Percentiles rank a stretch among this genome's conserved stretches.
Evolutionary conservation across 2,888 invertebrate species (phyloP).

Genomic region (Vanessa cardui): DNA sequence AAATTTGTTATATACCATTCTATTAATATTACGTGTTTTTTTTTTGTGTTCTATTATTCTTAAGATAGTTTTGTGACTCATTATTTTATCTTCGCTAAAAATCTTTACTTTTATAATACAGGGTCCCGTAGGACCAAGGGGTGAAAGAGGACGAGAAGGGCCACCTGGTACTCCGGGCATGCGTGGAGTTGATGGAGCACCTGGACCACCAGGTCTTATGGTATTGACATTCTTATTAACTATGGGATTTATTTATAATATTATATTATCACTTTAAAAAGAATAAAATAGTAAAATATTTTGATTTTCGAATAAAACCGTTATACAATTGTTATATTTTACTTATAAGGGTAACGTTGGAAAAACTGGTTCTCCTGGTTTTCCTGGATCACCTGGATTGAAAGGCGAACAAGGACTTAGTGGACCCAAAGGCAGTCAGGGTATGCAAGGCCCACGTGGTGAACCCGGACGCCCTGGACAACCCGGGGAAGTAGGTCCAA

Average conservation of each 20-base stretch:
- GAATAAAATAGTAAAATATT: too few relatives aligned
- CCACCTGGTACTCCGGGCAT: constrained; percentile 89
- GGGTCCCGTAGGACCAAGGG: constrained; percentile 91
- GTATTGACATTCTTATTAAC: constrained; percentile 59
- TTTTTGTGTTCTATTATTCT: too few relatives aligned
- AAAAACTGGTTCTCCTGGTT: constrained; percentile 92
- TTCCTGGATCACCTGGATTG: constrained; percentile 90
- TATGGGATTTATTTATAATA: not conserved
- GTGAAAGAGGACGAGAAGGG: constrained; percentile 93
- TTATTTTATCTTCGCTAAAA: too few relatives aligned
- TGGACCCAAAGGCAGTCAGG: constrained; percentile 92
- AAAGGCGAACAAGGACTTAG: constrained; percentile 90
- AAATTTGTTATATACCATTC: too few relatives aligned
- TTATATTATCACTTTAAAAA: too few relatives aligned
- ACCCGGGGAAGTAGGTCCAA: constrained; percentile 88
- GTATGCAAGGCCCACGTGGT: constrained; percentile 90
- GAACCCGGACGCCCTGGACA: constrained; percentile 91
- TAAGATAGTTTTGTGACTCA: too few relatives aligned
- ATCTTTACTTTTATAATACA: constrained; percentile 50
- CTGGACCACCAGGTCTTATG: constrained; percentile 89
- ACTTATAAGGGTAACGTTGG: constrained; percentile 87
- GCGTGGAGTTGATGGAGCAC: constrained; percentile 90
- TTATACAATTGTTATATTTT: not conserved
- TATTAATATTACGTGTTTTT: too few relatives aligned
- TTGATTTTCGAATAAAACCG: too few relatives aligned